Evolutionary conservation across 2,797 vertebrate species (phyloP).

Genomic region (Gymnocypris eckloni): DNA sequence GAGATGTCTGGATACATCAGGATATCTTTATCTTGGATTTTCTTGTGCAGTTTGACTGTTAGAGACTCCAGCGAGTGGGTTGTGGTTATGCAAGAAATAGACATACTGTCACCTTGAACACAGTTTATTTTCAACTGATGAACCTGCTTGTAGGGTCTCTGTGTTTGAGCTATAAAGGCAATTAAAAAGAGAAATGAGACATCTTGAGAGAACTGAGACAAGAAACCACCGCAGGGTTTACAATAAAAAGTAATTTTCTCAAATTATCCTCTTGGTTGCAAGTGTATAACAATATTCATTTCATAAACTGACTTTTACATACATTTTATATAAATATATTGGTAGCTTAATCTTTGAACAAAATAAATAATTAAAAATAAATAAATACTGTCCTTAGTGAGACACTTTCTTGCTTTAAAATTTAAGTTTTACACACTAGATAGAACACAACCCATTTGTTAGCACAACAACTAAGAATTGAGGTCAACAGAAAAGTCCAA

Average conservation of each 20-base stretch:
- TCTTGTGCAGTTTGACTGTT: neutral
- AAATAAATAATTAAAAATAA: too few species aligned
- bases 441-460: neutral
- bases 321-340: neutral
- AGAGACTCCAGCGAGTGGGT: neutral
- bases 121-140: neutral
- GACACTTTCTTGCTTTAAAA: neutral
- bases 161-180: slow-evolving; percentile 4
- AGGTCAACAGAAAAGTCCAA: neutral
- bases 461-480: neutral
- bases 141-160: neutral
- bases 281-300: neutral
- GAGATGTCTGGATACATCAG: neutral
- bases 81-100: slow-evolving; percentile 15
- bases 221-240: neutral
- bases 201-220: slow-evolving; percentile 8
- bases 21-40: neutral
- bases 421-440: neutral
- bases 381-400: neutral
- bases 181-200: slow-evolving; percentile 25
- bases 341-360: neutral
- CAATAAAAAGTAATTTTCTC: neutral
- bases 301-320: neutral
- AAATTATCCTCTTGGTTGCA: neutral
- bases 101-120: neutral